A percentile compares a stretch with the other conserved stretches of the same genome.
Conservation (phyloP, 2,797 vertebrate genomes). For the Salmo trutta region DNA sequence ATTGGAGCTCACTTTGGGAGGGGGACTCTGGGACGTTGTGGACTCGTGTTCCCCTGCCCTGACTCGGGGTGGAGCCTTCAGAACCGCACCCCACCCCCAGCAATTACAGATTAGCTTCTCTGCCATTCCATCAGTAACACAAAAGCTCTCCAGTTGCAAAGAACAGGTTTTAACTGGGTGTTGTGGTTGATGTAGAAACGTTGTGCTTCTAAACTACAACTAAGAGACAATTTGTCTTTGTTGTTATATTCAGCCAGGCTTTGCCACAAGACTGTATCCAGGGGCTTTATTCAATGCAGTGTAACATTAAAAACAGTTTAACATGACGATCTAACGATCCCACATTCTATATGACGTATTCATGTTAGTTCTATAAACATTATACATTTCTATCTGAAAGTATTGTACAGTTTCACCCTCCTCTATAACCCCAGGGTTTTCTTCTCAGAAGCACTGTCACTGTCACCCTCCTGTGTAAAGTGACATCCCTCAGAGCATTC, state of each 20-base stretch:
- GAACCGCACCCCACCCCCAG: background rate
- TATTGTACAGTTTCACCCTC: background rate
- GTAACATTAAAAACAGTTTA: background rate
- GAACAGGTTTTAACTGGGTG: background rate
- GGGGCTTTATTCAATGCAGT: background rate
- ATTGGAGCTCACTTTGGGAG: conserved; percentile 32
- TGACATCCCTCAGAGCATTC: conserved; percentile 16
- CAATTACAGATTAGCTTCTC: conserved; percentile 12
- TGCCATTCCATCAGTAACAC: conserved; percentile 1
- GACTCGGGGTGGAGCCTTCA: background rate
- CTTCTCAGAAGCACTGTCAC: background rate
- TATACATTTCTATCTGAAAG: no score
- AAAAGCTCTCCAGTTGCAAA: background rate
- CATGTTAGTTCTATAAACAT: no score
- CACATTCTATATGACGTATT: no score
- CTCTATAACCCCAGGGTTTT: background rate
- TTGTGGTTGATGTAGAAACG: background rate
- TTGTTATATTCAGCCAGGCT: background rate
- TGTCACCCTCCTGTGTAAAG: conserved; percentile 23
- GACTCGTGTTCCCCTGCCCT: background rate
- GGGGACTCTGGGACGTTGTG: background rate
- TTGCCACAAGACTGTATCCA: background rate
- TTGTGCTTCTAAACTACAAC: background rate
- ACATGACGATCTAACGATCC: no score
- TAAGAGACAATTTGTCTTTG: background rate